Conservation (phyloP, 2,888 invertebrate genomes). For the Anthoptus insignis region DNA sequence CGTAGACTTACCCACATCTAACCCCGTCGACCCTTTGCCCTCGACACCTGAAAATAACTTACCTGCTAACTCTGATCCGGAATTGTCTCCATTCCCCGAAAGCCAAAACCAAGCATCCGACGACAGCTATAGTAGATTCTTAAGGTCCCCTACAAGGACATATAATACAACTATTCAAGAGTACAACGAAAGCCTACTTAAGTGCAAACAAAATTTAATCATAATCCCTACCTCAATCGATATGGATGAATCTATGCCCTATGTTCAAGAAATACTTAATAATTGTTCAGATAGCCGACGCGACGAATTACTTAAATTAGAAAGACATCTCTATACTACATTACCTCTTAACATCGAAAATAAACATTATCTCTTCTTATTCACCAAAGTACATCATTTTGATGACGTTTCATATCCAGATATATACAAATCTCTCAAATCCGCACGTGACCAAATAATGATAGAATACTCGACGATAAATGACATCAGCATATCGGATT, state of each 20-base stretch:
- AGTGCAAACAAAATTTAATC: constrained; percentile 19
- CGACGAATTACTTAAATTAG: constrained; percentile 27
- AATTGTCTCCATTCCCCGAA: too few species aligned
- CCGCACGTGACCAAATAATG: constrained; percentile 16
- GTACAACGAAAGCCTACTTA: constrained; percentile 27
- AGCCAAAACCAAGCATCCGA: neutral
- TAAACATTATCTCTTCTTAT: constrained; percentile 27
- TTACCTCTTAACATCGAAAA: constrained; percentile 24
- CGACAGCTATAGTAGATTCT: neutral
- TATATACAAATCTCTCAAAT: too few species aligned
- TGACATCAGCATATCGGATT: constrained; percentile 21
- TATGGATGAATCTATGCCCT: constrained; percentile 35
- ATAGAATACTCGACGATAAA: too few species aligned
- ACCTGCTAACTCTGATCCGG: neutral
- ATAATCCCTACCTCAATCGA: constrained; percentile 36
- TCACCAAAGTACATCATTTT: constrained; percentile 38
- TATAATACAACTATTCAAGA: constrained; percentile 24
- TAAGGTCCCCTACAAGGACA: constrained; percentile 9
- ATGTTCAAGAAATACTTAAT: constrained; percentile 27
- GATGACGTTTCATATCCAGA: neutral
- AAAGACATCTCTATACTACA: constrained; percentile 24
- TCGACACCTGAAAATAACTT: neutral
- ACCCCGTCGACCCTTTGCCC: too few species aligned
- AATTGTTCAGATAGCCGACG: constrained; percentile 5
- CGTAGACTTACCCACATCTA: too few species aligned